Conservation (phyloP, 1,140 invertebrate species). For the Macrosteles quadrilineatus region DNA sequence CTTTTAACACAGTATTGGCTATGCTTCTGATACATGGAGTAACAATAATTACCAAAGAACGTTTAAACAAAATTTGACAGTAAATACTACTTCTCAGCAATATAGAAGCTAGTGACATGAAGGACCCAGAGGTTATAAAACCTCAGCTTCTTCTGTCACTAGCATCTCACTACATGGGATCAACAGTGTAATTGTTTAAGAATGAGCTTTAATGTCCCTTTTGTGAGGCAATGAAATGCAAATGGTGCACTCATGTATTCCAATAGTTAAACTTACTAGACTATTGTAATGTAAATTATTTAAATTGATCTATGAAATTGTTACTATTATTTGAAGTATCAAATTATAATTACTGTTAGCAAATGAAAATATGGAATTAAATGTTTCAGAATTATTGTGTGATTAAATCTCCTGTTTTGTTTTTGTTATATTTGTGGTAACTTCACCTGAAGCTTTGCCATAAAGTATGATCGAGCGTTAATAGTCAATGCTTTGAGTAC, state of each 20-base stretch:
- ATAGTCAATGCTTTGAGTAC: no score
- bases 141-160: not conserved
- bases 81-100: no score
- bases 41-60: no score
- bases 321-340: slow-evolving; percentile 5
- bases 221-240: not conserved
- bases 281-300: slow-evolving; percentile 19
- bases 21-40: no score
- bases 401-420: no score
- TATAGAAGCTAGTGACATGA: no score
- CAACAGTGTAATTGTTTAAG: slow-evolving; percentile 6
- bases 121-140: no score
- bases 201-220: slow-evolving; percentile 12
- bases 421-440: no score
- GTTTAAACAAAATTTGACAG: no score
- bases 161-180: not conserved
- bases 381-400: slow-evolving; percentile 15
- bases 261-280: slow-evolving; percentile 13
- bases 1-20: no score
- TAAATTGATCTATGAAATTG: slow-evolving; percentile 10
- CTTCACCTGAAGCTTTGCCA: no score
- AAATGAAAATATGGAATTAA: slow-evolving; percentile 19
- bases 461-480: no score
- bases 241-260: slow-evolving; percentile 21
- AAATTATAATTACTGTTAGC: not conserved